phyloP scores from a whole-genome alignment of 2,797 vertebrate genomes.

The Platalea minor region DNA sequence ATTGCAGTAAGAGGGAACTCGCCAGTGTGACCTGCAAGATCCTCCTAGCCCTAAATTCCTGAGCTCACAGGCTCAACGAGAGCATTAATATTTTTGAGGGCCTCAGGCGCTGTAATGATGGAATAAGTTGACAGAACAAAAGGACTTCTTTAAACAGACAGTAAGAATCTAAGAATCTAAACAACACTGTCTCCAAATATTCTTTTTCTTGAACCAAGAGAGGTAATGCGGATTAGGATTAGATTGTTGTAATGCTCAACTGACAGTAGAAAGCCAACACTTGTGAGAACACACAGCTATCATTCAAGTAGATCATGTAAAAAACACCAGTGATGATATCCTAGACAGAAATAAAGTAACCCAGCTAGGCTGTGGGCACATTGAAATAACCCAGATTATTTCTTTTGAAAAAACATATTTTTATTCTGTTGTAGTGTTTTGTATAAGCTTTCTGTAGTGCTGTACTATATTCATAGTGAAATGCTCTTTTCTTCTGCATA shows the following conservation, averaged over 20 bases:
- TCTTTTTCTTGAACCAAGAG: neutral
- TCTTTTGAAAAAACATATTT: neutral
- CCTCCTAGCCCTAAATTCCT: neutral
- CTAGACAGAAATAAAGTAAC: neutral
- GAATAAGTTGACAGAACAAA: neutral
- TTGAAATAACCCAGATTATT: neutral
- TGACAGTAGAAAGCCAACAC: neutral
- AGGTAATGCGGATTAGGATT: neutral
- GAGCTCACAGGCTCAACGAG: neutral
- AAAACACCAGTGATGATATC: neutral
- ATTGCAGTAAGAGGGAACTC: neutral
- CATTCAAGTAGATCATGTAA: neutral
- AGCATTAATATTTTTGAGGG: neutral
- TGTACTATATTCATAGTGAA: neutral
- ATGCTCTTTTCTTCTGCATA: neutral
- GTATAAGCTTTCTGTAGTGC: neutral
- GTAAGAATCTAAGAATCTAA: neutral
- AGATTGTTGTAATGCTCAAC: neutral
- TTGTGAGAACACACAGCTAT: neutral
- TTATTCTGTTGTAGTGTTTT: neutral
- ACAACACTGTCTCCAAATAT: neutral
- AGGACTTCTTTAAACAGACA: neutral
- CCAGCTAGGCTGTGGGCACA: neutral
- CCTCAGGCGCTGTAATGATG: neutral
- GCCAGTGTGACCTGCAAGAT: neutral